Base-by-base conservation (phyloP, 2,888 invertebrate species). In the Ormia ochracea region DNA sequence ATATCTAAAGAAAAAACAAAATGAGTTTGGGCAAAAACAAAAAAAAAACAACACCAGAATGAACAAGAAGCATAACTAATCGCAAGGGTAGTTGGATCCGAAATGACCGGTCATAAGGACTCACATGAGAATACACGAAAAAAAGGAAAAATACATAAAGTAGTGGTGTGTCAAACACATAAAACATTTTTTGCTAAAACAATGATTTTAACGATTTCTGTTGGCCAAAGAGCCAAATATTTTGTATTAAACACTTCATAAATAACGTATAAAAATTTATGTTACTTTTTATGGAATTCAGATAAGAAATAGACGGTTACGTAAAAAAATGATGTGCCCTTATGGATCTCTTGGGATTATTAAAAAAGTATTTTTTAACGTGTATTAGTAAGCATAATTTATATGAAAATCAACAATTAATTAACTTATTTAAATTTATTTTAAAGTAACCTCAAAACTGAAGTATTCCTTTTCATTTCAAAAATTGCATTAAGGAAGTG, bases 181-280 rank as follows among this genome's bases (percentile, higher is more conserved):
- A 19, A 14, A 72, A n/a, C 50, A 41, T 45, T 72, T 50, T 52
- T 72, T 4, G 50, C 21, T 61, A 81, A 68, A 69, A 58, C 54
- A 61, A 61, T 68, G 43, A 19, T 66, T 74, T 31, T 66, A 50
- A 48, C 31, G 31, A 48, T 21, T 66, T 72, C 26, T 48, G 17
- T 56, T 56, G 36, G 56, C 43, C 28, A 48, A 72, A 31, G 41
- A 68, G 36, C 4, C n/a, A 38, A 48, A 50, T 41, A 63, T 63
- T 36, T 63, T 73, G 41, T 84, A 86, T 84, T 87, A 87, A 87
- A 87, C 88, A 87, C 87, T 85, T 85, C 85, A 86, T 87, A 87
- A 87, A 85, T 83, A 86, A 85, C 84, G 82, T 74, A 81, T 82
- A 75, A 81, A 82, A 77, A 78, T 65, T 81, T 80, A 80, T 76